Evolutionary conservation across 2,888 invertebrate genomes (phyloP), one percentile per base, ranked within the genome.

Genomic region (Dendrolimus houi): DNA sequence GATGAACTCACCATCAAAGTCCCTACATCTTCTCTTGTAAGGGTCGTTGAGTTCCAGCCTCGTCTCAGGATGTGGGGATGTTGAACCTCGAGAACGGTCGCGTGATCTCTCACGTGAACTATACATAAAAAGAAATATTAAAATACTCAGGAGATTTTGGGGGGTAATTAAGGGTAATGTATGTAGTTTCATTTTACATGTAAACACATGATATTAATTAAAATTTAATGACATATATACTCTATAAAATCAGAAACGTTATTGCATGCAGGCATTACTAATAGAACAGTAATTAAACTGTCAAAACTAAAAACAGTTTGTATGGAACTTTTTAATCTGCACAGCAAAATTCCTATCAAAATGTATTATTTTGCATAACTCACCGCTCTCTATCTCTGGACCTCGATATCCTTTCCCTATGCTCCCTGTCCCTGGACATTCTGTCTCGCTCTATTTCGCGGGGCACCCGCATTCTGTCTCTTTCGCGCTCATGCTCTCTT

Each of bases 1-100:
- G 0, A 52, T 47, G 57, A 29, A 65, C 81, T 64, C 79, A 94
- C 96, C 96, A 76, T 98, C 98, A 73, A 96, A 98, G 84, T 98
- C 98, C 57, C 97, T 91, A 79, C 97, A 97, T 42, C 97, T 91
- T 57, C 95, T 92, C 67, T 94, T 94, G 63, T 64, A 79, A 0
- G 80, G 75, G 59, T 87, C 85, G 29, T 77, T 63, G 70, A 80
- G 69, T 0, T 84, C 86, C 64, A 87, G 54, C 57, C 85, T 64
- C 8, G 70, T 62, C 10, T 81, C 88, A 2, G 66, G 68, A 40
- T 71, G 80, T 1, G 85, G 86, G 2, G 85, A 90, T 12, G 72
- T 56, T 0, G 78, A 77, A 0, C 81, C 83, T 7, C 80, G 78
- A 0, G 83, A 87, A 1, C 85, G 72, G 10, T 82, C 87, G 13